Evolutionary conservation across 1,140 invertebrate species (phyloP).

Genomic region (Lepidotrigona ventralis): DNA sequence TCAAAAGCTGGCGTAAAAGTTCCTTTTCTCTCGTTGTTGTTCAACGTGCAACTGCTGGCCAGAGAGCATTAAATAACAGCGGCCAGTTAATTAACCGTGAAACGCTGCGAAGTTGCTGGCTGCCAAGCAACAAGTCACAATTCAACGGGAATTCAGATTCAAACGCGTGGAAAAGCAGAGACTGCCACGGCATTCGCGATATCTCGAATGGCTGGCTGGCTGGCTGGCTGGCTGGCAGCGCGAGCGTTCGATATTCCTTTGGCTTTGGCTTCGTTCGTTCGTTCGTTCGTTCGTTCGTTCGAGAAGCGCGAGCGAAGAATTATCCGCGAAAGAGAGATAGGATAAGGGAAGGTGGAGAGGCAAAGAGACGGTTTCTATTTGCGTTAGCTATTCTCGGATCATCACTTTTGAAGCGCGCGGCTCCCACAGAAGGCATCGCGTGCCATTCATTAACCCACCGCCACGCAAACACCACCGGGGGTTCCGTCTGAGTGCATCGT

Average conservation of each 20-base stretch:
- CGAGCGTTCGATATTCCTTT: conserved; percentile 3
- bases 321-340: conserved; percentile 27
- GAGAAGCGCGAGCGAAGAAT: conserved; percentile 23
- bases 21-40: not conserved
- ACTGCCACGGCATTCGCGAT: conserved; percentile 13
- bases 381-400: conserved; percentile 41
- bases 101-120: conserved; percentile 5
- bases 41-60: not conserved
- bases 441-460: conserved; percentile 30
- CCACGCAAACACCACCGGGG: too few relatives aligned
- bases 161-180: conserved; percentile 31
- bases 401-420: conserved; percentile 29
- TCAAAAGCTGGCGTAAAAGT: not conserved
- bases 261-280: not conserved
- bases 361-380: conserved; percentile 23
- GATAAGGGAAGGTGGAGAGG: not conserved
- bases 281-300: not conserved
- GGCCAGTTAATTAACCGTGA: conserved; percentile 10
- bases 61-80: not conserved
- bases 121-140: conserved; percentile 29
- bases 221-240: not conserved
- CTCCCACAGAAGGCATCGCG: conserved; percentile 3
- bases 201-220: conserved; percentile 1
- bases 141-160: conserved; percentile 15
- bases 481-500: not conserved